Percentiles rank a stretch among this genome's conserved stretches.
Evolutionary conservation across 2,113 vertebrate species (phyloP).

Genomic region (Centropristis striata): DNA sequence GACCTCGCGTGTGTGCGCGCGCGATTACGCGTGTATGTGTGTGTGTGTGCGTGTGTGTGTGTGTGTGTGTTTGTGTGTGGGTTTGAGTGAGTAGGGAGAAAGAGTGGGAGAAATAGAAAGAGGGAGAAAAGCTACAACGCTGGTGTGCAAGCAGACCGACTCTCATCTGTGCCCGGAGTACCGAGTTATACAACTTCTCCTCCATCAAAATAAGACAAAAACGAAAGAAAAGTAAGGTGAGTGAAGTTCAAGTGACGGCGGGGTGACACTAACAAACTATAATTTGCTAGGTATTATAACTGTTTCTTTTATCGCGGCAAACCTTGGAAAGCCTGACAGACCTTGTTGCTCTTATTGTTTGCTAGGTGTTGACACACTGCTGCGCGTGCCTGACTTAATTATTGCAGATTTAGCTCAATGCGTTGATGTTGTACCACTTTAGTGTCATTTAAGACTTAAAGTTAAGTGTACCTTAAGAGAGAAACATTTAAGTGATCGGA

Average conservation of each 20-base stretch:
- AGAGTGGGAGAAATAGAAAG: not conserved
- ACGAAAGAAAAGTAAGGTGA: conserved; percentile 33
- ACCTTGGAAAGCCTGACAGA: conserved; percentile 11
- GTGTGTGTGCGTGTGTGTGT: not conserved
- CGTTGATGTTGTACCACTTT: not conserved
- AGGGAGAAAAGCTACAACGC: not conserved
- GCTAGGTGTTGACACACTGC: conserved; percentile 29
- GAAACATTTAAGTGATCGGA: not conserved
- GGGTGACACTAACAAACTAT: not conserved
- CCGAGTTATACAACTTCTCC: not conserved
- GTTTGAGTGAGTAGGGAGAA: not conserved
- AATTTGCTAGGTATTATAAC: not conserved
- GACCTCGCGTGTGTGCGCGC: not conserved
- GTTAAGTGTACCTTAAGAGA: not conserved
- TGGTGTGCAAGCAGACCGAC: not conserved
- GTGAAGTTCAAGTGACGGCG: not conserved
- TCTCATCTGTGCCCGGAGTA: conserved; percentile 31
- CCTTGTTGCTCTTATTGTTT: not conserved
- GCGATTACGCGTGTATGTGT: not conserved
- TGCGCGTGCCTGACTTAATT: conserved; percentile 15
- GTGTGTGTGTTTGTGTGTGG: too few relatives aligned
- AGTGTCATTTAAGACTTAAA: too few relatives aligned
- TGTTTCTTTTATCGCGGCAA: not conserved
- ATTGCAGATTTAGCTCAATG: not conserved
- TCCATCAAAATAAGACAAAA: not conserved